Evolutionary conservation across 2,113 vertebrate species (phyloP).

Genomic region (Nothobranchius kuhntae): DNA sequence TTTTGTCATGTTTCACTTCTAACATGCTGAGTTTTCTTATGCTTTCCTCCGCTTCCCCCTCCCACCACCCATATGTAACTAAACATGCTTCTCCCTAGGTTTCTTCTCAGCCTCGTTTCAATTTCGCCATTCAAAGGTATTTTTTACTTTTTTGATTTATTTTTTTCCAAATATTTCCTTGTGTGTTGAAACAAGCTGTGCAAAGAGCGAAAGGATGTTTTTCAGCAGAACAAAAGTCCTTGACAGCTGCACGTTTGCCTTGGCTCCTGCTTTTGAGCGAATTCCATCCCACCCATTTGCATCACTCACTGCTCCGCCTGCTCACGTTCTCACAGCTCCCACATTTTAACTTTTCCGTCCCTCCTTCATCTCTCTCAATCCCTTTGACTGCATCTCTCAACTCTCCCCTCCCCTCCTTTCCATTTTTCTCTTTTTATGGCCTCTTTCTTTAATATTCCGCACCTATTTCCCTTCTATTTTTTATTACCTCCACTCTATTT

Average conservation of each 20-base stretch:
- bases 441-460: slow-evolving; percentile 20
- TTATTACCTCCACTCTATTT: not conserved
- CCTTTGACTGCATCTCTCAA: slow-evolving; percentile 7
- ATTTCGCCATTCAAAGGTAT: not conserved
- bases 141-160: not conserved
- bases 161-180: not conserved
- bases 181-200: slow-evolving; percentile 44
- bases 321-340: slow-evolving; percentile 70
- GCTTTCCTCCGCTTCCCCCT: slow-evolving; percentile 6
- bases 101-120: not conserved
- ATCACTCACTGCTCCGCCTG: slow-evolving; percentile 61
- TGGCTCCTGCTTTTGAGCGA: slow-evolving; percentile 63
- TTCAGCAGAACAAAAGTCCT: slow-evolving; percentile 65
- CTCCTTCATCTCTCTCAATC: slow-evolving; percentile 7
- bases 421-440: slow-evolving; percentile 27
- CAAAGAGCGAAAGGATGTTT: slow-evolving; percentile 45
- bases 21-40: slow-evolving; percentile 17
- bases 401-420: slow-evolving; percentile 39
- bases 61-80: not conserved
- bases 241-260: slow-evolving; percentile 74
- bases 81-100: not conserved
- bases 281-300: slow-evolving; percentile 74
- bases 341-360: slow-evolving; percentile 54
- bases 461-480: slow-evolving; percentile 35
- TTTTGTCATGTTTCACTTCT: slow-evolving; percentile 32